Evolutionary conservation across 2,888 invertebrate species (phyloP).

Genomic region (Leptothorax acervorum): DNA sequence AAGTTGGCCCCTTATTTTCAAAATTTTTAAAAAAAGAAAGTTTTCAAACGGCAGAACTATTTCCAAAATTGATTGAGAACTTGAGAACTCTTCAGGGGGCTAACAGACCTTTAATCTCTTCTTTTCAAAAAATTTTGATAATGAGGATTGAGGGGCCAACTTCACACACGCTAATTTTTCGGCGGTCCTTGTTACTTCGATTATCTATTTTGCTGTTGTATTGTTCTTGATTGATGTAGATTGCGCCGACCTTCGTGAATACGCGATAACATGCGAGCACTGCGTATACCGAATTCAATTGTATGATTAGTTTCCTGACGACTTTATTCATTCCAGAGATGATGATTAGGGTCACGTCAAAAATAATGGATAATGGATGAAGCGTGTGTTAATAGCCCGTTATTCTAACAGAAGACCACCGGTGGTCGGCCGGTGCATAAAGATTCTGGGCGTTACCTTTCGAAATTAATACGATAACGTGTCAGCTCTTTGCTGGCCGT

Average conservation of each 20-base stretch:
- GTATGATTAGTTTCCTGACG: conserved; percentile 17
- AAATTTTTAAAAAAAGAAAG: too few relatives aligned
- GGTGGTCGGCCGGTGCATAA: not conserved
- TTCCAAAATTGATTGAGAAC: too few relatives aligned
- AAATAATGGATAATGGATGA: conserved; percentile 23
- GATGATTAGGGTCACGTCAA: conserved; percentile 37
- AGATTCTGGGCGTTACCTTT: conserved; percentile 22
- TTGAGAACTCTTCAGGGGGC: too few relatives aligned
- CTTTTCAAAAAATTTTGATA: too few relatives aligned
- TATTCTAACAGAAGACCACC: not conserved
- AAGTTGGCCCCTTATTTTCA: too few relatives aligned
- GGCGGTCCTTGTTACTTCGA: not conserved
- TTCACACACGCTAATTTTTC: not conserved
- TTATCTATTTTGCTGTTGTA: not conserved
- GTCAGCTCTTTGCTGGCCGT: not conserved
- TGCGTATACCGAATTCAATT: conserved; percentile 28
- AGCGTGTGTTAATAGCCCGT: not conserved
- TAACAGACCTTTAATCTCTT: too few relatives aligned
- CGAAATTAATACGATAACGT: not conserved
- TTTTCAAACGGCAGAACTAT: too few relatives aligned
- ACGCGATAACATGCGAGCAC: not conserved
- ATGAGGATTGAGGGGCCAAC: too few relatives aligned
- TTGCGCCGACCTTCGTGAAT: conserved; percentile 8
- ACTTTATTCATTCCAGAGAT: not conserved
- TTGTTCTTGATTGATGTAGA: conserved; percentile 27